Evolutionary conservation across 2,797 vertebrate genomes (phyloP), one percentile per base, ranked within the genome.

Genomic region (Spinus olivaceus): DNA sequence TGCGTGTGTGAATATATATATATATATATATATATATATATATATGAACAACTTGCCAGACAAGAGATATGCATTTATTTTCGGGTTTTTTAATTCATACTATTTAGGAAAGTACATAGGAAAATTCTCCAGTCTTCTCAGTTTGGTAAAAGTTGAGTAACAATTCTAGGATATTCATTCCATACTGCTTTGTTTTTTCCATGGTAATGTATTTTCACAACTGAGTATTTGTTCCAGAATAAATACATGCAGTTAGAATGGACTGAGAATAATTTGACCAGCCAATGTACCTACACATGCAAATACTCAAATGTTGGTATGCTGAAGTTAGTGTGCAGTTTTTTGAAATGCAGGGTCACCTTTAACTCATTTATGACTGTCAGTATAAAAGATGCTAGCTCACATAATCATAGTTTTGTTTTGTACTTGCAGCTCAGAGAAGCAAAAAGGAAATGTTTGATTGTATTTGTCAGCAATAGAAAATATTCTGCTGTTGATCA

Each of bases 401-500:
- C 30, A 9, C 39, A 33, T 67, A 86, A 74, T 72, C 22, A 4
- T 22, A 32, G 66, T 23, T 28, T 80, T 90, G 63, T 73, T 89
- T 94, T 61, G 46, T 60, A 37, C 32, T 24, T 54, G 53, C 57
- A 65, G 77, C 73, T 86, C 46, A 47, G 74, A 82, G 64, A 87
- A 13, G 28, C 57, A 66, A 79, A 95, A 93, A 72, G 53, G 81
- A 92, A 94, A 70, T 39, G 39, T 80, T 92, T 54, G 32, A 54
- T 54, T 89, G 72, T 83, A 61, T 90, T 95, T 93, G 82, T 78
- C 82, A 96, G 94, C 84, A 76, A n/a, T 78, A 74, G 41, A 61
- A 77, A 76, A 91, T 50, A 95, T 87, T 92, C 74, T 95, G 85
- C 73, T 67, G 71, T 83, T 92, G 88, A 97, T 95, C 87, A 86